Evolutionary conservation across 1,140 invertebrate genomes (phyloP), one percentile per base, ranked within the genome.

Genomic region (Lysiphlebus fabarum): DNA sequence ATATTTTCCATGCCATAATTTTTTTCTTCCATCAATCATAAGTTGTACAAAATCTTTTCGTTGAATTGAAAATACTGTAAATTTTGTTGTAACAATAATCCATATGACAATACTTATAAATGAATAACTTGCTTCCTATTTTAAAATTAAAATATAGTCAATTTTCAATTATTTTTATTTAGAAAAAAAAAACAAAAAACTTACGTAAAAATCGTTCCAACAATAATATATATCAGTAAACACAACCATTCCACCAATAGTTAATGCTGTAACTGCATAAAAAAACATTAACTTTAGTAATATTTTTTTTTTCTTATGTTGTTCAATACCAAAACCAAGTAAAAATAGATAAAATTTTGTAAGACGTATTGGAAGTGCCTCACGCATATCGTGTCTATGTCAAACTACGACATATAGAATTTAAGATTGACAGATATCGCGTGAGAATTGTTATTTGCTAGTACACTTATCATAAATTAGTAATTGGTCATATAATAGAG

Each of bases 181-280:
- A 14, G 9, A 7, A 7, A 9, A 26, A 48, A 33, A 8, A 8
- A 45, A 12, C 17, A 48, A 26, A 33, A 9, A 9, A 6, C 47
- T 48, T 33, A 48, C 47, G 8, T 48, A 33, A 33, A 48, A 49
- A 33, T 17, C 8, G 26, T 33, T 33, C 47, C 47, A 49, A 33
- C 47, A 49, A 17, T 49, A 33, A 33, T 49, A 49, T 33, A 49
- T 49, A 49, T 49, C 47, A 7, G 34, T 34, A 49, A 17, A 17
- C 2, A 33, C n/a, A 1, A 49, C 26, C 26, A 7, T 33, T 33
- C 47, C 11, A 33, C 17, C 47, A 3, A 49, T 33, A n/a, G 47
- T 8, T 11, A 12, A 8, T 36, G 49, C 11, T 0, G 12, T 11
- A 0, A 12, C 2, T 36, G 36, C 0, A 7, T 11, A 34, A 9